Evolutionary conservation across 2,797 vertebrate genomes (phyloP), one percentile per base, ranked within the genome.

Genomic region (Poecilia gillii): DNA sequence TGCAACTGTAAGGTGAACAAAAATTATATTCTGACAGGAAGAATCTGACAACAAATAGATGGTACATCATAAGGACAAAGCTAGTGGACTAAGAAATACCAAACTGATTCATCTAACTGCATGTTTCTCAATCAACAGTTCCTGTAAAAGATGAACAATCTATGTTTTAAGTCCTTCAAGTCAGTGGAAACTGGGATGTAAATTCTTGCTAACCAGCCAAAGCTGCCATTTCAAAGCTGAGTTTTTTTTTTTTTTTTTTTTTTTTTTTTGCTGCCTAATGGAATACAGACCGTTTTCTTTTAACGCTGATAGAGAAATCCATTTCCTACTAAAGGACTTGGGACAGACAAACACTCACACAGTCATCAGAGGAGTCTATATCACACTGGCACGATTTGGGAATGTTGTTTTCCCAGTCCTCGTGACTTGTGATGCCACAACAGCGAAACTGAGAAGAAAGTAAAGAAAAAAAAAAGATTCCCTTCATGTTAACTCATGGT

Each of bases 321-420:
- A 18, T 33, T 62, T 6, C n/a, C 28, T 62, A 33, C 59, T 18
- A 62, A 62, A 62, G 14, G 3, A 20, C 62, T 11, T 39, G 39
- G 8, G 20, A 36, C 62, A 36, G 20, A 72, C 47, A 12, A 36
- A 39, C 14, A 84, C 91, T 91, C 71, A 94, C 92, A 78, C 93
- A 94, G 51, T 77, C 73, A 41, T 79, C 73, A n/a, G 4, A 36
- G 28, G 82, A 25, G 3, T 66, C 16, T 5, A 79, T 39, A 0
- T 1, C 0, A 74, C 93, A 94, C 49, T 88, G 0, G 33, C 93
- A 94, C 31, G 87, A 75, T 28, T 77, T 3, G n/a, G 92, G 83
- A 74, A 94, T 91, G 73, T 87, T n/a, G n/a, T 79, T 8, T 16
- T 75, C 85, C 93, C 93, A 94, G 0, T 94, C 93, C 25, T 2